These are phyloP conservation scores for Myotis davidii DNA, from an alignment of 2,113 vertebrate genomes.

Conservation along the genomic window DNA sequence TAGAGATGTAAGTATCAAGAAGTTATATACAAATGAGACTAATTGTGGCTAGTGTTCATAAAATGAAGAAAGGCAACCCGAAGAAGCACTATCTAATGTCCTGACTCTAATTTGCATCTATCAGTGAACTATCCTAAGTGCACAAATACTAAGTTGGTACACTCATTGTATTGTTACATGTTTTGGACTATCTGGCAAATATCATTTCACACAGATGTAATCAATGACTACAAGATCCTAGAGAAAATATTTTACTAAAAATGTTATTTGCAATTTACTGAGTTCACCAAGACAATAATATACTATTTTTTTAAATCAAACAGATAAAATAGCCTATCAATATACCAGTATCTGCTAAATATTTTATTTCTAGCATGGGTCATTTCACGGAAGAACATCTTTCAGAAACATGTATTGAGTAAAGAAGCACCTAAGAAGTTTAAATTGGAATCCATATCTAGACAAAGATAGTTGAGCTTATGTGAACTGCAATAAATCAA, in stretches of 20 bases:
- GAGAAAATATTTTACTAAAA: slow-evolving; percentile 26
- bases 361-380: neutral
- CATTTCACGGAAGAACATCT: neutral
- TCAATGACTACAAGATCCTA: neutral
- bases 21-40: neutral
- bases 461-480: slow-evolving; percentile 1
- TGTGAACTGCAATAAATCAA: slow-evolving; percentile 48
- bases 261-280: neutral
- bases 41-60: neutral
- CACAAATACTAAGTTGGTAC: neutral
- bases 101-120: neutral
- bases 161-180: neutral
- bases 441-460: slow-evolving; percentile 43
- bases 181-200: neutral
- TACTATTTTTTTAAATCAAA: neutral
- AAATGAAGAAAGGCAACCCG: neutral
- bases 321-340: slow-evolving; percentile 12
- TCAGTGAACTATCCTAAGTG: neutral
- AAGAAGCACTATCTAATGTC: neutral
- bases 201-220: neutral
- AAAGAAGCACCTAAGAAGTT: neutral
- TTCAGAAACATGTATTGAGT: neutral
- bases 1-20: neutral
- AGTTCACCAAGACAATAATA: neutral
- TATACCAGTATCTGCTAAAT: neutral